phyloP scores from a whole-genome alignment of 2,888 invertebrate species.

The Capitulum mitella region DNA sequence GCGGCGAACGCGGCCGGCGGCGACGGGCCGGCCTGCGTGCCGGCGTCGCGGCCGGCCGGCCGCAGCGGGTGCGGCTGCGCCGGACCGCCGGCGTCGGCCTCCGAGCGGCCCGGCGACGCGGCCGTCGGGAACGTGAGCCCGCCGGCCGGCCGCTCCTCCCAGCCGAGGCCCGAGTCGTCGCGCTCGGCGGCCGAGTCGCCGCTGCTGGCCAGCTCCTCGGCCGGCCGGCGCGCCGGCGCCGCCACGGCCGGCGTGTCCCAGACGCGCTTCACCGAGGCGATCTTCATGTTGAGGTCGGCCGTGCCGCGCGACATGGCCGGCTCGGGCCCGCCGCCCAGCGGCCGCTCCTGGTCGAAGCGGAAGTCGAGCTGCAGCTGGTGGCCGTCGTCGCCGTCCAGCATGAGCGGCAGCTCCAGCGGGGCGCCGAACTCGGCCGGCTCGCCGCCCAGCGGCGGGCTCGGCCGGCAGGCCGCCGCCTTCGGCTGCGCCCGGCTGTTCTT shows the following conservation, averaged over 20 bases:
- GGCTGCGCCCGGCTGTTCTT: background rate
- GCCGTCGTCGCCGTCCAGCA: conserved; percentile 49
- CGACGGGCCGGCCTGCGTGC: conserved; percentile 38
- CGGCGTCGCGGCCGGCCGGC: conserved; percentile 41
- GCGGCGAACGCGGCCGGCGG: conserved; percentile 31
- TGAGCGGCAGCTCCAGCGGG: conserved; percentile 36
- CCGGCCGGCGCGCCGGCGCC: conserved; percentile 28
- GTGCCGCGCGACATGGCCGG: conserved; percentile 33
- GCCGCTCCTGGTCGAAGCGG: conserved; percentile 67
- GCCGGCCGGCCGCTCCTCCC: conserved; percentile 23
- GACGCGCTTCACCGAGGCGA: conserved; percentile 82
- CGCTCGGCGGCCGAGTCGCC: background rate
- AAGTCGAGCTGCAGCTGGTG: conserved; percentile 88
- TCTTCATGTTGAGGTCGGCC: conserved; percentile 83
- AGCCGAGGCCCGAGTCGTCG: conserved; percentile 8
- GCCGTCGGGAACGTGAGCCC: background rate
- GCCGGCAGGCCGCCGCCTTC: background rate
- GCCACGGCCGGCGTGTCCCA: conserved; percentile 41
- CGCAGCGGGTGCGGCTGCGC: conserved; percentile 38
- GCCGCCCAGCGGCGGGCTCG: conserved; percentile 46
- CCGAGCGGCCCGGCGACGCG: background rate
- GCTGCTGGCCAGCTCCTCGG: conserved; percentile 2
- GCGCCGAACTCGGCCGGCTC: background rate
- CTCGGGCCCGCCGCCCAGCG: conserved; percentile 26
- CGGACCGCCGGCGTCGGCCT: conserved; percentile 19